A percentile compares a stretch with the other conserved stretches of the same genome.
Conservation (phyloP, 2,888 invertebrate species). For the Andrena bucephala region DNA sequence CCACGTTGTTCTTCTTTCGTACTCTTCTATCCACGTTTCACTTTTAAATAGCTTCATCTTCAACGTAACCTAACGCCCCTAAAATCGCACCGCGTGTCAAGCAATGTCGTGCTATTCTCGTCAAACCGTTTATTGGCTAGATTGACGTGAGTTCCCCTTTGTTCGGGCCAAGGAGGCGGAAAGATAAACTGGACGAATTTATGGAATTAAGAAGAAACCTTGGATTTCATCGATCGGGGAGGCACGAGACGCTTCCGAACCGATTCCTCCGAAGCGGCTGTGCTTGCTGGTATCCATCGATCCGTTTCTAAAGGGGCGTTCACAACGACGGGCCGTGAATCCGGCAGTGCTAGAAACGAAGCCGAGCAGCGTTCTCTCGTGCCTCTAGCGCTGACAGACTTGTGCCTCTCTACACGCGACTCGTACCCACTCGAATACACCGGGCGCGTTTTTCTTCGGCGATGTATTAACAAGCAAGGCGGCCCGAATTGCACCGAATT, state of each 20-base stretch:
- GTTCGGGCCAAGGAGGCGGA: background rate
- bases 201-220: slow-evolving; percentile 17
- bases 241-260: slow-evolving; percentile 41
- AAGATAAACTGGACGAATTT: background rate
- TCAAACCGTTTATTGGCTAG: background rate
- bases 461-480: background rate
- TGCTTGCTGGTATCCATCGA: slow-evolving; percentile 58
- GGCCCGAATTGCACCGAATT: background rate
- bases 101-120: background rate
- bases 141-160: background rate
- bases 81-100: background rate
- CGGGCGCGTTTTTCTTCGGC: background rate
- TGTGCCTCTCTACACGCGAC: background rate
- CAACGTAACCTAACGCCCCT: background rate
- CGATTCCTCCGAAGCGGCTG: slow-evolving; percentile 49
- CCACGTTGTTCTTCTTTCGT: background rate
- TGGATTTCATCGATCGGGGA: slow-evolving; percentile 50
- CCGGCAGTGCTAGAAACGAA: background rate
- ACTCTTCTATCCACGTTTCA: background rate
- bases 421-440: background rate
- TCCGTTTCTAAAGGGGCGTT: slow-evolving; percentile 64
- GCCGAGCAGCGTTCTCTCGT: background rate
- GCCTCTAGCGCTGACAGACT: background rate
- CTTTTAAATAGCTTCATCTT: background rate
- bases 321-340: slow-evolving; percentile 42